phyloP scores from a whole-genome alignment of 2,113 vertebrate species.

The Myotis yumanensis region DNA sequence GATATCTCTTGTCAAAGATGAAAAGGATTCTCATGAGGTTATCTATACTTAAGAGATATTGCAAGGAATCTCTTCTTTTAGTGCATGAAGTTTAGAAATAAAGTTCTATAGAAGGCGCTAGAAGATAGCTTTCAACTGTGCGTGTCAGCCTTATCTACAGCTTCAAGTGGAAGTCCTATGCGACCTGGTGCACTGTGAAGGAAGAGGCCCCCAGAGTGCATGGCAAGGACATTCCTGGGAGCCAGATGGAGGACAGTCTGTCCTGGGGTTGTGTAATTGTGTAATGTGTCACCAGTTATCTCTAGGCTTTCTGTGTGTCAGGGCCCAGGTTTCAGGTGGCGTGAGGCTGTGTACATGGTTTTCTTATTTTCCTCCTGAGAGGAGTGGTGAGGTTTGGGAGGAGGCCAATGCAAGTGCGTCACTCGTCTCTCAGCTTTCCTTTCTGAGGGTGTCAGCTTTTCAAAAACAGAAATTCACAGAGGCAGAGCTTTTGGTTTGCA shows the following conservation, averaged over 20 bases:
- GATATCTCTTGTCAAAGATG: background rate
- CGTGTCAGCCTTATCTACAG: background rate
- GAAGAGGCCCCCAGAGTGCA: background rate
- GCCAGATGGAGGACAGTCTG: background rate
- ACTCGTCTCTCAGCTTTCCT: background rate
- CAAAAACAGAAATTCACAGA: background rate
- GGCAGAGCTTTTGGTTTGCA: background rate
- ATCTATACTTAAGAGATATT: background rate
- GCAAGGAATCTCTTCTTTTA: background rate
- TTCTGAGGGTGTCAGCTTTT: slow-evolving; percentile 19
- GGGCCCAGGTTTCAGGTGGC: background rate
- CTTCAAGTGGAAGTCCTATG: background rate
- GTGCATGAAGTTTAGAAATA: slow-evolving; percentile 16
- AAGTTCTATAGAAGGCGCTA: background rate
- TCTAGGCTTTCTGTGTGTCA: background rate
- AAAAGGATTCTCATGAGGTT: background rate
- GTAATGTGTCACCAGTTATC: background rate
- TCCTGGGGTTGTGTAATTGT: background rate
- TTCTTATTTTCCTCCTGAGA: background rate
- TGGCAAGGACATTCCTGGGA: background rate
- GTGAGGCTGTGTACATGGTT: background rate
- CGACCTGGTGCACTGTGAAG: background rate
- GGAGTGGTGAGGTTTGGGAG: background rate
- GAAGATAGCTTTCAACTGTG: background rate
- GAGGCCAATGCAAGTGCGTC: background rate